phyloP scores from a whole-genome alignment of 2,797 vertebrate species.

The Sciaenops ocellatus region DNA sequence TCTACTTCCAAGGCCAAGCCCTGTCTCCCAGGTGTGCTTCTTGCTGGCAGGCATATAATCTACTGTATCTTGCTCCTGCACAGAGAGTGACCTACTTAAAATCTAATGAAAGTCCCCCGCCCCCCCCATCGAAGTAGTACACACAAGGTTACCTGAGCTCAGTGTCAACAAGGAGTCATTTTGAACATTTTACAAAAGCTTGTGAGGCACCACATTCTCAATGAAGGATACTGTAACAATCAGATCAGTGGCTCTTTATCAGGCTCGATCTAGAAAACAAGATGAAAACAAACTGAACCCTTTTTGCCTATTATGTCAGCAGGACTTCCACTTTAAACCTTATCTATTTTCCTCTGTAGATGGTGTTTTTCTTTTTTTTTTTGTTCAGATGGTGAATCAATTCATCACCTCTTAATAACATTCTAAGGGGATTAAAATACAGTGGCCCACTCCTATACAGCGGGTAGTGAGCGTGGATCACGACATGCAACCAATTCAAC shows the following conservation, averaged over 20 bases:
- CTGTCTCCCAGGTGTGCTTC: slow-evolving; percentile 50
- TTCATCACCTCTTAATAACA: slow-evolving; percentile 55
- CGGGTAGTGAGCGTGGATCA: slow-evolving; percentile 21
- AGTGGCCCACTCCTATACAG: neutral
- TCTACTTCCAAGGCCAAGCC: slow-evolving; percentile 55
- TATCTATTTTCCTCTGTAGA: neutral
- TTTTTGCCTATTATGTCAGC: neutral
- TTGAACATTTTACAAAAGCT: slow-evolving; percentile 41
- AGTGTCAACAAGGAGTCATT: slow-evolving; percentile 45
- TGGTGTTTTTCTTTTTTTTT: neutral
- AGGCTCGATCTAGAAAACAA: slow-evolving; percentile 1
- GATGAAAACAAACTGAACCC: slow-evolving; percentile 1
- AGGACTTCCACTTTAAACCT: neutral
- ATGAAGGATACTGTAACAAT: neutral
- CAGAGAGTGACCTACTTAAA: slow-evolving; percentile 75
- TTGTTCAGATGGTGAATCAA: slow-evolving; percentile 32
- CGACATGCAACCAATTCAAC: slow-evolving; percentile 29
- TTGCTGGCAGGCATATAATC: slow-evolving; percentile 52
- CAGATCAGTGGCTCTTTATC: slow-evolving; percentile 17
- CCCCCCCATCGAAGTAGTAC: slow-evolving; percentile 54
- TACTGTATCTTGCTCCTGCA: slow-evolving; percentile 53
- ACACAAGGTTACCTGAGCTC: slow-evolving; percentile 69
- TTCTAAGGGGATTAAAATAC: slow-evolving; percentile 30
- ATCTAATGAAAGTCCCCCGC: slow-evolving; percentile 64
- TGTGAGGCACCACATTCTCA: neutral